Conservation (phyloP, 1,140 invertebrate genomes). For the Periplaneta americana region DNA sequence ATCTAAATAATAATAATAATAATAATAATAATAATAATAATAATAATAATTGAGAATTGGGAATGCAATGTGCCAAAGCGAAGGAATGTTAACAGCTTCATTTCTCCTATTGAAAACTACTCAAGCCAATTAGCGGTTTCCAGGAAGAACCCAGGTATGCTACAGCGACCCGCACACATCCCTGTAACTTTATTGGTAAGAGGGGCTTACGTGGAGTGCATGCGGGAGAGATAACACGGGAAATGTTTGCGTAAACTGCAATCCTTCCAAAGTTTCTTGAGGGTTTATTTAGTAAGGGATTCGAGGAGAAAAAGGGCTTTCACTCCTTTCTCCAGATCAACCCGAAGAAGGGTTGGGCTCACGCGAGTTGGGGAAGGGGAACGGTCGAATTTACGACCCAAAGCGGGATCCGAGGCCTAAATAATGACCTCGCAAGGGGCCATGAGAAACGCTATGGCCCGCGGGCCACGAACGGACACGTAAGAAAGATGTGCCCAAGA, state of each 20-base stretch:
- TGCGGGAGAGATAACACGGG: background rate
- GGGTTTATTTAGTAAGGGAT: background rate
- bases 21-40: too few relatives aligned
- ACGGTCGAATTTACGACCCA: background rate
- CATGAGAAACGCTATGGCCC: background rate
- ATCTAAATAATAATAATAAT: too few relatives aligned
- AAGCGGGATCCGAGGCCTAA: background rate
- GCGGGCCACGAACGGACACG: background rate
- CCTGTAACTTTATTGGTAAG: too few relatives aligned
- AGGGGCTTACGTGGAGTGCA: background rate
- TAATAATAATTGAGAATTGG: too few relatives aligned
- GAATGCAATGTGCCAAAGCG: too few relatives aligned
- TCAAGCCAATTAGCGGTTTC: too few relatives aligned
- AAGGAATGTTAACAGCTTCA: too few relatives aligned
- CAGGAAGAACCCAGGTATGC: background rate
- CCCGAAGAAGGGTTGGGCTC: background rate
- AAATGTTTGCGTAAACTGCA: background rate
- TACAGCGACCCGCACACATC: background rate
- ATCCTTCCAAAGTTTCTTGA: background rate
- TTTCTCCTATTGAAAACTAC: too few relatives aligned
- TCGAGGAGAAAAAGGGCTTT: background rate
- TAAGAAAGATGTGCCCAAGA: background rate
- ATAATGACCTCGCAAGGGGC: background rate
- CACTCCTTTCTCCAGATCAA: background rate
- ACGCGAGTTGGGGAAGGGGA: background rate